phyloP scores from a whole-genome alignment of 1,140 invertebrate genomes.

The Heterodera schachtii region DNA sequence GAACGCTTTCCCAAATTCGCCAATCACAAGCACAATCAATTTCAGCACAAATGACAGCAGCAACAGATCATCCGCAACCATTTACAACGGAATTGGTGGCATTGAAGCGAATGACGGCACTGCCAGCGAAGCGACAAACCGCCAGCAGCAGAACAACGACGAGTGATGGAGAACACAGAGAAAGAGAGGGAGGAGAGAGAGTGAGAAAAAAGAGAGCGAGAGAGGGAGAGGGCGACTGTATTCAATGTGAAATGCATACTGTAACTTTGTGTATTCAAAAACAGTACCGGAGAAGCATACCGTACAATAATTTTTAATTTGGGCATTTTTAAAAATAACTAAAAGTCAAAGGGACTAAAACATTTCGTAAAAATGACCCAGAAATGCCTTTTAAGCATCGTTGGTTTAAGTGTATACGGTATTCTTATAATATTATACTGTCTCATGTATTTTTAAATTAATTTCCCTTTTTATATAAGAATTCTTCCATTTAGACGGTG shows the following conservation, averaged over 20 bases:
- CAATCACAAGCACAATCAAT: background rate
- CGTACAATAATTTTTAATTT: too few relatives aligned
- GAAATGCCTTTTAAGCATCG: too few relatives aligned
- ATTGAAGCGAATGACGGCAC: background rate
- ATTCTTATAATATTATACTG: too few relatives aligned
- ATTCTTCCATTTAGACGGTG: background rate
- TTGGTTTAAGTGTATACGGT: too few relatives aligned
- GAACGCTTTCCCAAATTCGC: background rate
- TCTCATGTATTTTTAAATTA: too few relatives aligned
- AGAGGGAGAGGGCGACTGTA: background rate
- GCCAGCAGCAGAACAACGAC: background rate
- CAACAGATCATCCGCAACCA: background rate
- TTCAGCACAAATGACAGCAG: background rate
- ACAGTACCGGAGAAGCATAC: too few relatives aligned
- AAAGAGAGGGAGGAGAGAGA: too few relatives aligned
- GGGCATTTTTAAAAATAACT: too few relatives aligned
- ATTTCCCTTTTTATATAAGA: background rate
- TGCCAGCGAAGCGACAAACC: background rate
- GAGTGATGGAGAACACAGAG: background rate
- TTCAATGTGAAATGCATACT: background rate
- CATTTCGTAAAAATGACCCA: too few relatives aligned
- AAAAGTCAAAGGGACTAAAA: too few relatives aligned
- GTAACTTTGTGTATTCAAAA: too few relatives aligned
- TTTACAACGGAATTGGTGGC: background rate
- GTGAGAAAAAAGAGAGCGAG: too few relatives aligned